Conservation (phyloP, 1,140 invertebrate genomes). For the Trichonephila inaurata region DNA sequence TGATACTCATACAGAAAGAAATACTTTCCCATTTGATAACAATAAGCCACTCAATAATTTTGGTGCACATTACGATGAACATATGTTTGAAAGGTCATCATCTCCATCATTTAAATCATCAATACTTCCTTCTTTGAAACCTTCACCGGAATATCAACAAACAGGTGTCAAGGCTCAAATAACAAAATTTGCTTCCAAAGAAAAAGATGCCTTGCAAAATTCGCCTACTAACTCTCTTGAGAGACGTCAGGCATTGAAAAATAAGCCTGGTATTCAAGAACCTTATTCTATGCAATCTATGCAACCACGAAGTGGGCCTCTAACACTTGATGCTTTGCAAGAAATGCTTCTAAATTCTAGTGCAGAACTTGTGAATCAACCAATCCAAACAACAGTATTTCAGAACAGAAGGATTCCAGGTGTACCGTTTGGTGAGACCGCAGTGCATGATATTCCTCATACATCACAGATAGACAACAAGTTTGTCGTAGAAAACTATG, state of each 20-base stretch:
- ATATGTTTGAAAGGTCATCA: slow-evolving; percentile 57
- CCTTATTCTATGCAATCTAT: neutral
- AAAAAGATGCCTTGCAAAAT: slow-evolving; percentile 57
- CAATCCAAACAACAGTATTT: slow-evolving; percentile 61
- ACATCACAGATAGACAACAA: neutral
- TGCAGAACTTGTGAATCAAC: neutral
- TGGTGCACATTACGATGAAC: slow-evolving; percentile 51
- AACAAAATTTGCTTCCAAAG: slow-evolving; percentile 76
- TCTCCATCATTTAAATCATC: slow-evolving; percentile 64
- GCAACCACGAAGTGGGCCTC: slow-evolving; percentile 45
- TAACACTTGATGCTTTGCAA: slow-evolving; percentile 62
- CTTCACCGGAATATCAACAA: slow-evolving; percentile 84
- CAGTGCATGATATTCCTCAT: neutral
- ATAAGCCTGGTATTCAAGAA: slow-evolving; percentile 37
- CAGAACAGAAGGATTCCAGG: slow-evolving; percentile 33
- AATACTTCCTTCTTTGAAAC: slow-evolving; percentile 70
- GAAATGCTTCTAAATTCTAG: slow-evolving; percentile 44
- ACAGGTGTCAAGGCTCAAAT: slow-evolving; percentile 79
- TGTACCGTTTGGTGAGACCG: slow-evolving; percentile 46
- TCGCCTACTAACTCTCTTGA: slow-evolving; percentile 69
- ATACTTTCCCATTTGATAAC: slow-evolving; percentile 30
- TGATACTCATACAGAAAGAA: slow-evolving; percentile 2
- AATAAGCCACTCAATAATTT: slow-evolving; percentile 38
- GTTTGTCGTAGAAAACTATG: neutral
- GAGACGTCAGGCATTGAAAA: slow-evolving; percentile 44